A percentile compares a stretch with the other conserved stretches of the same genome.
Evolutionary conservation across 2,113 vertebrate genomes (phyloP).

Genomic region (Neomonachus schauinslandi): DNA sequence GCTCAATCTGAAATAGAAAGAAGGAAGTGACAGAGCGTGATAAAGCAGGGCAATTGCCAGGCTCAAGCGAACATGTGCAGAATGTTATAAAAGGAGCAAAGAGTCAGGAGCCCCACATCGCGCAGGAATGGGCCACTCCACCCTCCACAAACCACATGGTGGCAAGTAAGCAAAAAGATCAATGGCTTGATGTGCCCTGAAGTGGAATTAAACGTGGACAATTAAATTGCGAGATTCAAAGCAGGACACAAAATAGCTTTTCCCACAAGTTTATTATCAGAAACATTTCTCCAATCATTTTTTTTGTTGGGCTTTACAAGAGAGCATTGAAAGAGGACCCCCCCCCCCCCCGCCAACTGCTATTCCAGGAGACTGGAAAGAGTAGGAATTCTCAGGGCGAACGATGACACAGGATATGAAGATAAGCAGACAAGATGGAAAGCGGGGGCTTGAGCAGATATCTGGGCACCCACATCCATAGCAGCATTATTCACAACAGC

Average conservation of each 20-base stretch:
- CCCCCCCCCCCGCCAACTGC: neutral
- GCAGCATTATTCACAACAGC: neutral
- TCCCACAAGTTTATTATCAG: neutral
- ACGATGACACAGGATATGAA: neutral
- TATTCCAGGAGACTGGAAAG: neutral
- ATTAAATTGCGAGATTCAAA: neutral
- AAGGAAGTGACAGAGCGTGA: conserved; percentile 78
- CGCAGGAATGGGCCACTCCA: neutral
- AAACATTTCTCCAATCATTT: neutral
- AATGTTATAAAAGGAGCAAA: conserved; percentile 28
- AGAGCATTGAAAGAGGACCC: neutral
- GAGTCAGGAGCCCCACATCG: neutral
- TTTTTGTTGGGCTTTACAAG: neutral
- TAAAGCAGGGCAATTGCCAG: conserved; percentile 79
- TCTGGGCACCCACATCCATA: neutral
- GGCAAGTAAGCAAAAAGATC: neutral
- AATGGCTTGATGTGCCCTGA: rapidly evolving
- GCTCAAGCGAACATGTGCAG: conserved; percentile 68
- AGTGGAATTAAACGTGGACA: neutral
- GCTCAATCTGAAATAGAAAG: conserved; percentile 72
- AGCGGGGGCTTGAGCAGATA: neutral
- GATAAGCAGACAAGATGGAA: neutral
- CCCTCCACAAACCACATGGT: neutral
- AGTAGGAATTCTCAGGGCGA: neutral
- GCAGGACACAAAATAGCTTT: neutral